These are phyloP conservation scores for Acridotheres tristis DNA, from an alignment of 2,797 vertebrate genomes.

Conservation along the genomic window DNA sequence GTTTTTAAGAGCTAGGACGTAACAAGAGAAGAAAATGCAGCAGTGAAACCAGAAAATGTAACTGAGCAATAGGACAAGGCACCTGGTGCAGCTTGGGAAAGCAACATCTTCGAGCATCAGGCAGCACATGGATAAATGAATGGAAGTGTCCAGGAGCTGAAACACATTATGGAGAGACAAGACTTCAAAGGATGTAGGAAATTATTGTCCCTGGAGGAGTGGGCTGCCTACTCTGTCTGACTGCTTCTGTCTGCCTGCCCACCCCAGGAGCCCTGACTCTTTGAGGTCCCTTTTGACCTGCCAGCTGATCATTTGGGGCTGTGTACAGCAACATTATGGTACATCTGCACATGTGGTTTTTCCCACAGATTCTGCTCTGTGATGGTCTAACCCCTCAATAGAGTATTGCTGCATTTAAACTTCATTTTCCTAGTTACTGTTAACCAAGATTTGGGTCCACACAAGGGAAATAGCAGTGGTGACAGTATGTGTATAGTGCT, in stretches of 20 bases:
- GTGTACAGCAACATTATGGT: not conserved
- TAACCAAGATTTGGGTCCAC: not conserved
- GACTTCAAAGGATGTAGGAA: not conserved
- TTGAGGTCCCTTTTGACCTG: not conserved
- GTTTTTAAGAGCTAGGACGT: not conserved
- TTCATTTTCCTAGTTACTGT: not conserved
- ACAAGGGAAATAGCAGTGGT: not conserved
- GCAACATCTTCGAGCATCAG: not conserved
- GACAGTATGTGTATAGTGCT: not conserved
- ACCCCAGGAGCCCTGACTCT: not conserved
- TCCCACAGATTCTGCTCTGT: not conserved
- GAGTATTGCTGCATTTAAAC: not conserved
- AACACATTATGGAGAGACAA: not conserved
- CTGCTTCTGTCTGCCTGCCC: not conserved
- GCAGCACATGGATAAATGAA: rapidly evolving
- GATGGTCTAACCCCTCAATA: not conserved
- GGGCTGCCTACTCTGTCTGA: not conserved
- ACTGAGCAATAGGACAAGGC: not conserved
- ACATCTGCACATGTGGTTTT: not conserved
- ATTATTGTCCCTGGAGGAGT: not conserved
- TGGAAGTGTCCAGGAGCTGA: not conserved
- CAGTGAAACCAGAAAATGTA: not conserved
- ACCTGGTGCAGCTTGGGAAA: not conserved
- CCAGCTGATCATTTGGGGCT: not conserved
- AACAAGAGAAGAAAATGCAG: not conserved